Evolutionary conservation across 2,888 invertebrate species (phyloP).

Genomic region (Mythimna vitellina): DNA sequence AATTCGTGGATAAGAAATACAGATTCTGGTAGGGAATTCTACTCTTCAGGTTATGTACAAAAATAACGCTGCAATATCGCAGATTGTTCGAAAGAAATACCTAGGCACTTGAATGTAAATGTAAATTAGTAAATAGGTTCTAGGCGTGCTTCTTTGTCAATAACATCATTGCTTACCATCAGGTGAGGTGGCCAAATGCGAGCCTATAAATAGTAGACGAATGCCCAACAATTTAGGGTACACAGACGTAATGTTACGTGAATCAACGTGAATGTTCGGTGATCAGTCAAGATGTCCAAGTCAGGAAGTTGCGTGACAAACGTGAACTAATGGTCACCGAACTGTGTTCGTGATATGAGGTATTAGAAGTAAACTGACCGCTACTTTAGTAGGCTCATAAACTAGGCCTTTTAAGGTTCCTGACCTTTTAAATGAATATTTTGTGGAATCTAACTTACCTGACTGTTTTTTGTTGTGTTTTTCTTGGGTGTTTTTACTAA

Average conservation of each 20-base stretch:
- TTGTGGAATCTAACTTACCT: not conserved
- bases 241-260: not conserved
- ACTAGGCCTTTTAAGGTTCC: constrained; percentile 51
- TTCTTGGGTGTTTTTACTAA: not conserved
- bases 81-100: too few relatives aligned
- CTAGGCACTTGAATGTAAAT: too few relatives aligned
- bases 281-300: constrained; percentile 64
- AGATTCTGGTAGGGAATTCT: too few relatives aligned
- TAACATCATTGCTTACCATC: too few relatives aligned
- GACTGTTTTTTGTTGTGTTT: not conserved
- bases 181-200: not conserved
- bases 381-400: constrained; percentile 46
- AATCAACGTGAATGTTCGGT: constrained; percentile 43
- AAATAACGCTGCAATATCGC: too few relatives aligned
- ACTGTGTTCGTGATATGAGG: constrained; percentile 57
- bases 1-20: too few relatives aligned
- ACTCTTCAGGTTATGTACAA: too few relatives aligned
- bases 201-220: not conserved
- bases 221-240: not conserved
- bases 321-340: constrained; percentile 47
- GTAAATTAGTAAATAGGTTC: too few relatives aligned
- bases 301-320: constrained; percentile 74
- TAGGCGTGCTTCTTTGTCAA: too few relatives aligned
- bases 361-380: constrained; percentile 44
- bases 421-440: constrained; percentile 40